Conservation (phyloP, 2,113 vertebrate genomes). For the Chrysochloris asiatica region DNA sequence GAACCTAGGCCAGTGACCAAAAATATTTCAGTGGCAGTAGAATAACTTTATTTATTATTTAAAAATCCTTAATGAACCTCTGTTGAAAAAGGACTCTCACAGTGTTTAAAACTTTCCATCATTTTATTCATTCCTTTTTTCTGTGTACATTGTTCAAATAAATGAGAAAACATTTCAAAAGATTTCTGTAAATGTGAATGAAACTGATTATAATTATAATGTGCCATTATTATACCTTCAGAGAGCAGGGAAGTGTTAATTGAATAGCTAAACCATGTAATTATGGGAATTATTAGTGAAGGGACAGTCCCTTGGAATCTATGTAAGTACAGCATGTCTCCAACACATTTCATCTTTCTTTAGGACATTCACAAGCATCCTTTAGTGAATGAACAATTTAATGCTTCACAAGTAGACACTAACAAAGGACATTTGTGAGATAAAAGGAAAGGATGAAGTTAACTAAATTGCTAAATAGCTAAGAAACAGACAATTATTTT, state of each 20-base stretch:
- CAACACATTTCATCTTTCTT: not conserved
- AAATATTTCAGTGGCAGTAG: not conserved
- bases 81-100: not conserved
- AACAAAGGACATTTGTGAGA: not conserved
- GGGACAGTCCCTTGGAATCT: not conserved
- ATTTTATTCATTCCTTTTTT: not conserved
- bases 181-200: slow-evolving; percentile 26
- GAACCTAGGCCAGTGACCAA: no score
- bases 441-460: slow-evolving; percentile 3
- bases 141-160: slow-evolving; percentile 19
- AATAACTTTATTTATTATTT: not conserved
- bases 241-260: not conserved
- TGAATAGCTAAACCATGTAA: slow-evolving; percentile 8
- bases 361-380: not conserved
- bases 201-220: slow-evolving; percentile 6
- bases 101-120: not conserved
- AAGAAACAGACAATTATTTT: not conserved
- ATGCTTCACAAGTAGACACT: not conserved
- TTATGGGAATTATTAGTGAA: slow-evolving; percentile 14
- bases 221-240: not conserved
- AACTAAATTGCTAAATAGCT: not conserved
- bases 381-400: not conserved
- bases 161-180: slow-evolving; percentile 7
- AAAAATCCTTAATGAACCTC: not conserved
- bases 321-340: not conserved